Base-by-base conservation (phyloP, 1,140 invertebrate genomes). In the Drosophila ficusphila region DNA sequence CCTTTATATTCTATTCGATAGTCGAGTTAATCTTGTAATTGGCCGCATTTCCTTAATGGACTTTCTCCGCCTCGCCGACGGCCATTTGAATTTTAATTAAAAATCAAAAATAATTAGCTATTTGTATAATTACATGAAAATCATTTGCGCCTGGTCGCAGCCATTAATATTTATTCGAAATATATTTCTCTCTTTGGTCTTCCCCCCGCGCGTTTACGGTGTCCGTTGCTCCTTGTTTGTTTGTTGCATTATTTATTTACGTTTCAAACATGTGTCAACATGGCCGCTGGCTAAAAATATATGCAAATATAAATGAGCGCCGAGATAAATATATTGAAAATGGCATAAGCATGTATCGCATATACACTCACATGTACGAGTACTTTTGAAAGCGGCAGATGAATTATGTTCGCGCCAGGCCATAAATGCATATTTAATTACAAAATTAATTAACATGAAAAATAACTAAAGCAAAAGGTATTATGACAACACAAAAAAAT, bases 261-360 rank as follows among this genome's bases (percentile, higher is more conserved):
- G 86, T 82, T 89, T 86, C 82, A 86, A 86, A 86, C 82, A 88
- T 86, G 82, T 86, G 82, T 86, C 82, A 86, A 88, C 82, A 86
- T 88, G 69, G 69, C 73, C 58, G 58, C 53, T 67, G 62, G 77
- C 82, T 62, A 82, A 77, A 75, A 88, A 82, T 65, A 42, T 56
- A 77, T 71, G 57, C 75, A 62, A 75, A 74, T 74, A 86, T 75
- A 85, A 79, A 79, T 76, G 71, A 44, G 53, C 52, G 65, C 46
- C 42, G 46, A 61, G 81, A 72, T 73, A 79, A 86, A 79, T 85
- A 67, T 83, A 82, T 85, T 79, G 64, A 71, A 79, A 79, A 67
- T 68, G 52, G 42, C 79, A 82, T 85, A 83, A 78, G 48, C 70
- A 61, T 61, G 47, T 69, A 67, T 75, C 64, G 64, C 34, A 54